A percentile compares a stretch with the other conserved stretches of the same genome.
Evolutionary conservation across 2,888 invertebrate genomes (phyloP).

Genomic region (Hermaeophaga mercurialis): DNA sequence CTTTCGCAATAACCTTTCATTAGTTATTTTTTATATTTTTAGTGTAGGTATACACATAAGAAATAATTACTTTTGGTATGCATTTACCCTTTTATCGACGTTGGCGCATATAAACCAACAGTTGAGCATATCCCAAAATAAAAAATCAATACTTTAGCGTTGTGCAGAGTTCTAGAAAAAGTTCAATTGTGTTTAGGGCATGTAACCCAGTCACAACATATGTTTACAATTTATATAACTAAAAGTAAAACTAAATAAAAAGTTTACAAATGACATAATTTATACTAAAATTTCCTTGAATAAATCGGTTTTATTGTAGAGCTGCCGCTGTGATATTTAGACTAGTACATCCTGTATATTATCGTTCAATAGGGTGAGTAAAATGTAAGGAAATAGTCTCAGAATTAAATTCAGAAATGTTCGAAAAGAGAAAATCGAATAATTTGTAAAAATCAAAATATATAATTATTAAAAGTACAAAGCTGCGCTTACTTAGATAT

Average conservation of each 20-base stretch:
- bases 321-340: constrained; percentile 3
- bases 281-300: not conserved
- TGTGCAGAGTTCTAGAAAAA: constrained; percentile 11
- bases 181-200: not conserved
- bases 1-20: too few relatives aligned
- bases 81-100: not conserved
- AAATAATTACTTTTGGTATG: not conserved
- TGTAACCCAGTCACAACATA: constrained; percentile 13
- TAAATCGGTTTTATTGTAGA: too few relatives aligned
- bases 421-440: too few relatives aligned
- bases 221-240: constrained; percentile 19
- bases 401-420: too few relatives aligned
- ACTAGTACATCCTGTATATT: not conserved
- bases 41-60: too few relatives aligned
- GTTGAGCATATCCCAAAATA: constrained; percentile 11
- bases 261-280: not conserved
- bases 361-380: too few relatives aligned
- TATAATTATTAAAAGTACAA: too few relatives aligned
- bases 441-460: too few relatives aligned
- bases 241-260: too few relatives aligned
- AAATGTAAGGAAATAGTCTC: too few relatives aligned
- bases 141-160: constrained; percentile 20
- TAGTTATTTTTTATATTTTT: too few relatives aligned
- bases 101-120: not conserved
- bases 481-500: too few relatives aligned